phyloP scores from a whole-genome alignment of 1,140 invertebrate genomes.

The Eufriesea mexicana region DNA sequence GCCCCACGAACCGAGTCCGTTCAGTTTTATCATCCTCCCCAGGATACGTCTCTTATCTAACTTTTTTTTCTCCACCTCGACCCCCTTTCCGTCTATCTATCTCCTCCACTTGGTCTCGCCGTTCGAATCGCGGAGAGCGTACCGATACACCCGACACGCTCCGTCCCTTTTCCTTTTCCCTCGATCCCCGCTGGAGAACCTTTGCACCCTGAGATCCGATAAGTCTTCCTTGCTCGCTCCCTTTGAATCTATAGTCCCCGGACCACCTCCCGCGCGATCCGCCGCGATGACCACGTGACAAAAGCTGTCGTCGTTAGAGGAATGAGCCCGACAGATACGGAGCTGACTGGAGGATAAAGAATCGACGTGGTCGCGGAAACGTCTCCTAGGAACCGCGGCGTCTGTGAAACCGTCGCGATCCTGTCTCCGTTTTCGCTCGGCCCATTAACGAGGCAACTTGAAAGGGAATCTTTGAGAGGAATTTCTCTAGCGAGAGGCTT shows the following conservation, averaged over 20 bases:
- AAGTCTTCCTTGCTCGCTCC: background rate
- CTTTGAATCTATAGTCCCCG: background rate
- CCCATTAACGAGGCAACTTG: background rate
- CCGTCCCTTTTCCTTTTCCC: too few species aligned
- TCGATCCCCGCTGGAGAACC: too few species aligned
- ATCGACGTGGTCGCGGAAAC: background rate
- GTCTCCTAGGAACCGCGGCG: background rate
- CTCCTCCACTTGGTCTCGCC: too few species aligned
- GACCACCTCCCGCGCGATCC: background rate
- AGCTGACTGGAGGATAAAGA: background rate
- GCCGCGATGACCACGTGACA: background rate
- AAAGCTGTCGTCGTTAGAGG: background rate
- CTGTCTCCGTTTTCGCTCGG: background rate
- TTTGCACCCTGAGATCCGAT: conserved; percentile 8
- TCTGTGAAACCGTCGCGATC: background rate
- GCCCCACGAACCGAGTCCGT: background rate
- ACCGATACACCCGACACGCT: too few species aligned
- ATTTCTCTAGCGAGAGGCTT: background rate
- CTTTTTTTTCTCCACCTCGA: background rate
- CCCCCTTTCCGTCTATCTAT: background rate
- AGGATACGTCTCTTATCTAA: background rate
- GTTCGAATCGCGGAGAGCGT: background rate
- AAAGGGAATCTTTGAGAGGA: background rate
- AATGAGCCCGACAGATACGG: background rate
- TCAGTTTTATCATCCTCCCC: too few species aligned